Conservation (phyloP, 2,113 vertebrate species). For the Dicentrarchus labrax region DNA sequence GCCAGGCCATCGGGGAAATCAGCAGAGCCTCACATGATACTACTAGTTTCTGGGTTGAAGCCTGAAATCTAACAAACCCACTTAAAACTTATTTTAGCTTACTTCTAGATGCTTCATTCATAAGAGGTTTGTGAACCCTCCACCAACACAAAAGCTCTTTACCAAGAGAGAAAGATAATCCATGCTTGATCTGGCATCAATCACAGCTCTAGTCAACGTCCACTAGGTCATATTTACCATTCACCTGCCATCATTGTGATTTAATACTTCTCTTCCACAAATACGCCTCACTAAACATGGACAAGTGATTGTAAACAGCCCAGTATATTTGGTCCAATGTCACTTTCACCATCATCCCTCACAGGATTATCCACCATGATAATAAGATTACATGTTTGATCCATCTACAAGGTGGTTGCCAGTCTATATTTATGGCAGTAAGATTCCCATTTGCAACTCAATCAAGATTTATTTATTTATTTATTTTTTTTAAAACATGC, state of each 20-base stretch:
- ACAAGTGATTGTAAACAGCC: neutral
- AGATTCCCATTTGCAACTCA: neutral
- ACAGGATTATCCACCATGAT: neutral
- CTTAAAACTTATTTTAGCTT: neutral
- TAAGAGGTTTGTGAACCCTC: neutral
- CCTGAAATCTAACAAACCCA: neutral
- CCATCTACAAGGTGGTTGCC: neutral
- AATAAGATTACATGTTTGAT: conserved; percentile 6
- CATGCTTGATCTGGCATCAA: neutral
- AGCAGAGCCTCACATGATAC: neutral
- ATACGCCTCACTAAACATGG: neutral
- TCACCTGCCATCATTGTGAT: neutral
- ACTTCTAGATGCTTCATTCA: neutral
- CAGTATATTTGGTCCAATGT: neutral
- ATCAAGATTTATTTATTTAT: too few relatives aligned
- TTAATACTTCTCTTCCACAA: neutral
- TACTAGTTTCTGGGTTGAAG: neutral
- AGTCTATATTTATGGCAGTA: neutral
- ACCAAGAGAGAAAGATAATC: neutral
- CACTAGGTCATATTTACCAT: neutral
- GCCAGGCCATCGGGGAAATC: conserved; percentile 52
- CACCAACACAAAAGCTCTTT: too few relatives aligned
- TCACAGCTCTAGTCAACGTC: neutral
- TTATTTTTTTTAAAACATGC: too few relatives aligned
- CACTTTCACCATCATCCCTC: conserved; percentile 7